Percentiles rank a stretch among this genome's conserved stretches.
Evolutionary conservation across 1,140 invertebrate genomes (phyloP).

Genomic region (Drosophila mauritiana): DNA sequence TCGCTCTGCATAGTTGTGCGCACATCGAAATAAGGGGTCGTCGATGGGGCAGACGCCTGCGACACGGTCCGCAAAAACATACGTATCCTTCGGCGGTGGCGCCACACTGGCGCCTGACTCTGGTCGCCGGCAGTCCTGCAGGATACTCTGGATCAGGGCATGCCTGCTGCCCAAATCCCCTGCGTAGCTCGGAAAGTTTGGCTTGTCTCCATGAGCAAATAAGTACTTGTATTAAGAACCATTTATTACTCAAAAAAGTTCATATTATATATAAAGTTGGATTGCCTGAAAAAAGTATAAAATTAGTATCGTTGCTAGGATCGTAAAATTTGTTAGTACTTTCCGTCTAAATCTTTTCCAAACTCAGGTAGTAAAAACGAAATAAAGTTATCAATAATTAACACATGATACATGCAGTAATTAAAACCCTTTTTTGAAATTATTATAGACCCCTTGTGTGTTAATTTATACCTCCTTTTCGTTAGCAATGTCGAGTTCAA

Average conservation of each 20-base stretch:
- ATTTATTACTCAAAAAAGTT: not conserved
- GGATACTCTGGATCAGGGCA: constrained; percentile 37
- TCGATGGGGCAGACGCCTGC: constrained; percentile 51
- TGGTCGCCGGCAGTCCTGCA: constrained; percentile 48
- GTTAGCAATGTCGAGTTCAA: not conserved
- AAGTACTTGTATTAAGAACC: not conserved
- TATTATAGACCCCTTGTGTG: not conserved
- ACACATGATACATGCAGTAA: not conserved
- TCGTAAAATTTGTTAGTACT: too few relatives aligned
- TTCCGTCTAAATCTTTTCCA: too few relatives aligned
- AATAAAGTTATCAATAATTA: not conserved
- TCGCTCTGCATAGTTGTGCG: constrained; percentile 60
- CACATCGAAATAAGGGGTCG: constrained; percentile 65
- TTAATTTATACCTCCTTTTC: not conserved
- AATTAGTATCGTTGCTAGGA: too few relatives aligned
- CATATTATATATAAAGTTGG: too few relatives aligned
- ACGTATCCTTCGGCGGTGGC: constrained; percentile 33
- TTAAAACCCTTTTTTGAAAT: not conserved
- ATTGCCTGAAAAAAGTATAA: not conserved
- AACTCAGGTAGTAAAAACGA: too few relatives aligned
- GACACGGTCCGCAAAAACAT: constrained; percentile 29
- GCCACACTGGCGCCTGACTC: constrained; percentile 59
- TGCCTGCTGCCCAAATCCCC: constrained; percentile 26
- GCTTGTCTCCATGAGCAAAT: not conserved
- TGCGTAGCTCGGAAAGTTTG: constrained; percentile 5